Percentiles rank a stretch among this genome's conserved stretches.
Conservation (phyloP, 2,113 vertebrate genomes). For the Cephalophus harveyi region DNA sequence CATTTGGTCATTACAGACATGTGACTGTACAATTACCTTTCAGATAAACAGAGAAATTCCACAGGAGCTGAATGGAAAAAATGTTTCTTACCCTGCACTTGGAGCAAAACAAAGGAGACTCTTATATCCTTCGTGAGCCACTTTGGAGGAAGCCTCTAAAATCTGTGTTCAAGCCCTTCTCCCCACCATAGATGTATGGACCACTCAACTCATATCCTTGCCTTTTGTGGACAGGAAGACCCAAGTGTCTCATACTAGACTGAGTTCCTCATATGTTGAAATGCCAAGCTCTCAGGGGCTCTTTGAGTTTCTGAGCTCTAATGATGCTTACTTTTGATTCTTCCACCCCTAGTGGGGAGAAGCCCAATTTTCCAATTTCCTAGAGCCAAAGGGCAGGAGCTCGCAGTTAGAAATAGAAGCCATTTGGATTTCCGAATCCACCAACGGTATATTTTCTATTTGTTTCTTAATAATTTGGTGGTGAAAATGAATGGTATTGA, state of each 20-base stretch:
- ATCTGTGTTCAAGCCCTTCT: background rate
- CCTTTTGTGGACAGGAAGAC: background rate
- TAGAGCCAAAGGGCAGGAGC: background rate
- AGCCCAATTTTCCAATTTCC: constrained; percentile 10
- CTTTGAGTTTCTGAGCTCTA: background rate
- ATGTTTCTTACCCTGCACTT: background rate
- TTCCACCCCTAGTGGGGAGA: background rate
- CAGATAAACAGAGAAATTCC: background rate
- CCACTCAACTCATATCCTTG: constrained; percentile 1
- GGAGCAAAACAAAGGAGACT: background rate
- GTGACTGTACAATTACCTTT: background rate
- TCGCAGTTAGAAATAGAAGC: background rate
- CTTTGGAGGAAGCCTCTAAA: background rate
- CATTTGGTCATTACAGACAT: background rate
- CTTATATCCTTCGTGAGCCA: background rate
- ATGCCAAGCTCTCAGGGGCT: background rate
- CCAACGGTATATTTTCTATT: background rate
- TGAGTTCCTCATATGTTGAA: constrained; percentile 17
- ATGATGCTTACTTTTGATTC: constrained; percentile 4
- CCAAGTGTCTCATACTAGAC: background rate
- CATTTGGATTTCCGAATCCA: constrained; percentile 36
- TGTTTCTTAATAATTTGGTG: constrained; percentile 44
- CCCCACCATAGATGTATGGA: background rate
- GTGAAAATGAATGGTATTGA: constrained; percentile 33
- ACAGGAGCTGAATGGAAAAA: background rate